These are phyloP conservation scores for Festucalex cinctus DNA, from an alignment of 2,113 vertebrate species.

Conservation along the genomic window DNA sequence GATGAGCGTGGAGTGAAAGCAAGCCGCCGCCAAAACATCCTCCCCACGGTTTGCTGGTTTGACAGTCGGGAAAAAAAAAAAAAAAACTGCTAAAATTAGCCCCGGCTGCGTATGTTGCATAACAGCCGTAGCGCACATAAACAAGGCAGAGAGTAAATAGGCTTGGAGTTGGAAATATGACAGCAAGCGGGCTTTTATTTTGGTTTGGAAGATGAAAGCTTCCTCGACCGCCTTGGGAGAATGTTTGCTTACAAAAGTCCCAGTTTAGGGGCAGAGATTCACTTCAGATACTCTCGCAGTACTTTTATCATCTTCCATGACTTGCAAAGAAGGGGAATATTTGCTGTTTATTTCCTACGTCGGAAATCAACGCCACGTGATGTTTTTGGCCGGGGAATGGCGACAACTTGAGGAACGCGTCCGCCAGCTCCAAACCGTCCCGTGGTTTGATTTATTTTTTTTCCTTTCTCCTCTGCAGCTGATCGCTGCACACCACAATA, in stretches of 20 bases:
- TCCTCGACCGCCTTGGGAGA: slow-evolving; percentile 27
- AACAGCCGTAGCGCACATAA: slow-evolving; percentile 19
- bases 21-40: slow-evolving; percentile 1
- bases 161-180: slow-evolving; percentile 27
- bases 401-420: slow-evolving; percentile 27
- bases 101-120: slow-evolving; percentile 7
- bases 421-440: slow-evolving; percentile 5
- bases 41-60: slow-evolving; percentile 9
- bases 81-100: slow-evolving; percentile 4
- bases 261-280: slow-evolving; percentile 11
- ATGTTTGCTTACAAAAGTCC: slow-evolving; percentile 37
- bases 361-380: slow-evolving; percentile 58
- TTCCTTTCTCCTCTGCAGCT: slow-evolving; percentile 52
- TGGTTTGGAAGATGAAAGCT: slow-evolving; percentile 33
- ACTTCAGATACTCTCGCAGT: slow-evolving; percentile 14
- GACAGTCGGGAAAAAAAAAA: neutral
- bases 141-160: slow-evolving; percentile 17
- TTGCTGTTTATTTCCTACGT: slow-evolving; percentile 20
- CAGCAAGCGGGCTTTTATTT: slow-evolving; percentile 16
- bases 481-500: slow-evolving; percentile 60
- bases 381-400: slow-evolving; percentile 50
- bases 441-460: slow-evolving; percentile 3
- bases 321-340: slow-evolving; percentile 15
- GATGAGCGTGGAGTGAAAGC: neutral
- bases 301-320: slow-evolving; percentile 9